phyloP scores from a whole-genome alignment of 2,113 vertebrate genomes.

The Lutjanus erythropterus region DNA sequence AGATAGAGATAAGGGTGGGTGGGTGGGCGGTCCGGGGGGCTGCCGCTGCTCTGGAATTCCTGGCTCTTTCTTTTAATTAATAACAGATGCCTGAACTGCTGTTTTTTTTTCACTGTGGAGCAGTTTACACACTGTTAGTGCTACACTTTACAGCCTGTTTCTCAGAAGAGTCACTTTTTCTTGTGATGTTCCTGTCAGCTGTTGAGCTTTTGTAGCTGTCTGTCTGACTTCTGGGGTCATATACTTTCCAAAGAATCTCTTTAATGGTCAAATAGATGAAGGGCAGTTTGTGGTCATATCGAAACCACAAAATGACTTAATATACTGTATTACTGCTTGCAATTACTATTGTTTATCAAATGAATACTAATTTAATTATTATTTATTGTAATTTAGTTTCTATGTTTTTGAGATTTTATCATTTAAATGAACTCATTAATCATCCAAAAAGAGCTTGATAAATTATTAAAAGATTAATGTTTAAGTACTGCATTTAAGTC shows the following conservation, averaged over 20 bases:
- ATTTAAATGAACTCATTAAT: background rate
- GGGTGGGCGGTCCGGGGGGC: slow-evolving; percentile 40
- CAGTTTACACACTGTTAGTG: slow-evolving; percentile 25
- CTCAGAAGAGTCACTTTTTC: slow-evolving; percentile 10
- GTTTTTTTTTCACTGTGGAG: slow-evolving; percentile 34
- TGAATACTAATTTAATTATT: background rate
- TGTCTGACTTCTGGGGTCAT: slow-evolving; percentile 7
- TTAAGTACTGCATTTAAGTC: background rate
- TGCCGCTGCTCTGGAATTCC: slow-evolving; percentile 76
- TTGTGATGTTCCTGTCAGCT: slow-evolving; percentile 9
- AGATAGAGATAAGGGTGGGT: slow-evolving; percentile 59
- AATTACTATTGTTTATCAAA: background rate
- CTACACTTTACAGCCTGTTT: slow-evolving; percentile 3
- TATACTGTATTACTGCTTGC: background rate
- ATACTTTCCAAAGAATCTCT: background rate
- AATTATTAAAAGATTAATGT: background rate
- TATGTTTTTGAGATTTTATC: background rate
- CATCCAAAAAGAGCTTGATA: background rate
- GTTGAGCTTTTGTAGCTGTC: slow-evolving; percentile 11
- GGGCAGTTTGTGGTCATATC: background rate
- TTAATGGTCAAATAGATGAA: background rate
- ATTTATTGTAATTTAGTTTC: background rate
- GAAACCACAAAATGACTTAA: background rate
- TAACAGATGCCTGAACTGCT: slow-evolving; percentile 71
- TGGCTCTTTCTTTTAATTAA: slow-evolving; percentile 80